A percentile compares a stretch with the other conserved stretches of the same genome.
These are phyloP conservation scores for Dipodomys stephensi DNA, from an alignment of 2,113 vertebrate genomes.

Conservation along the genomic window DNA sequence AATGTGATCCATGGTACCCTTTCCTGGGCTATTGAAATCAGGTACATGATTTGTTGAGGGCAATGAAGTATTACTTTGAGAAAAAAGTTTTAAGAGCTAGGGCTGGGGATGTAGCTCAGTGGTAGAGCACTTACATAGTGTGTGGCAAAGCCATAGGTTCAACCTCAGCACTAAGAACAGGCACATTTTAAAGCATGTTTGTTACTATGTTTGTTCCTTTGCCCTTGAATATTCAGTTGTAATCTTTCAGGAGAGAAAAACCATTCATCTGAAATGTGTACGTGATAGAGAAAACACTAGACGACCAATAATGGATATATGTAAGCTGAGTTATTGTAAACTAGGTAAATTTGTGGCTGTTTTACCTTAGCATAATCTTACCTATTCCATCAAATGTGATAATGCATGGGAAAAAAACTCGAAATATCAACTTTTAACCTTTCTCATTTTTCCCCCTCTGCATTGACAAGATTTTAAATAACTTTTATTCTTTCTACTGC, in stretches of 20 bases:
- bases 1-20: not conserved
- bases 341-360: constrained; percentile 22
- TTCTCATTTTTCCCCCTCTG: not conserved
- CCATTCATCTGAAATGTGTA: not conserved
- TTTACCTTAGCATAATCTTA: constrained; percentile 17
- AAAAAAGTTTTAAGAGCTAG: not conserved
- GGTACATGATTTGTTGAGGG: not conserved
- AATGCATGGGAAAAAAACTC: not conserved
- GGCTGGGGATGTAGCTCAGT: not conserved
- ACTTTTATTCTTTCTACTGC: constrained; percentile 34
- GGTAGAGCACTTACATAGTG: not conserved
- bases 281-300: not conserved
- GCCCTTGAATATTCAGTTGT: not conserved
- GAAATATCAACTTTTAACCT: constrained; percentile 8
- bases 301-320: not conserved
- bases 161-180: not conserved
- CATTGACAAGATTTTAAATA: constrained; percentile 51
- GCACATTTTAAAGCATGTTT: not conserved
- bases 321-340: not conserved
- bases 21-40: not conserved
- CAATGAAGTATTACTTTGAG: not conserved
- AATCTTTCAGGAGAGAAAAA: not conserved
- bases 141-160: not conserved
- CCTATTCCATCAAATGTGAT: not conserved
- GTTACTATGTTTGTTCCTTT: not conserved